Base-by-base conservation (phyloP, 1,140 invertebrate genomes). In the Cydia pomonella region DNA sequence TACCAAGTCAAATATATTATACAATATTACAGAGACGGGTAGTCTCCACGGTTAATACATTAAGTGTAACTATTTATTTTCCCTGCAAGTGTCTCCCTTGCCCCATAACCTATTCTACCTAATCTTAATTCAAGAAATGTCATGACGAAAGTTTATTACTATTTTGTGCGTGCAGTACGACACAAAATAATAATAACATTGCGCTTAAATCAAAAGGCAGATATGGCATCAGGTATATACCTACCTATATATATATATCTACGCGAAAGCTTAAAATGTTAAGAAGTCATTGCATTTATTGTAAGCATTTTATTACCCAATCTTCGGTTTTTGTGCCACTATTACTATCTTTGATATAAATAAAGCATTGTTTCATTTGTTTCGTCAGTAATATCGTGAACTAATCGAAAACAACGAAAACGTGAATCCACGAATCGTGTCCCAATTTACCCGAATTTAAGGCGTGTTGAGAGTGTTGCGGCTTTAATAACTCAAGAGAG, bases 351-450 rank as follows among this genome's bases (percentile, higher is more conserved):
- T 59, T n/a, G 53, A 59, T n/a, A n/a, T n/a, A 59, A 69, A 33
- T 41, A 18, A 29, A 18, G 33, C 27, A 18, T 69, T 69, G 64
- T 69, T 66, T 21, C 23, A 18, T 63, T 69, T 69, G 64, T 69
- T 33, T 21, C 23, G 59, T 63, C 33, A 38, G n/a, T 38, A 69
- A 69, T 69, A 69, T 69, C 27, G 64, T 69, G 64, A 69, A 69
- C 64, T 33, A 33, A 69, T 69, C n/a, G 33, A 41, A 41, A 69
- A 33, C 63, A 64, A 59, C 63, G 16, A 69, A 69, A 69, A 33
- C 64, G 64, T 69, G 64, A 33, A 69, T 69, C 64, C 29, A 69
- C 64, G 63, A 66, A 33, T 69, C 64, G 64, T 69, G 64, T 21
- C 29, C 64, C 64, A 69, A 69, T 69, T 66, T 59, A 27, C 3